A percentile compares a stretch with the other conserved stretches of the same genome.
Conservation (phyloP, 2,797 vertebrate genomes). For the Cyclopterus lumpus region DNA sequence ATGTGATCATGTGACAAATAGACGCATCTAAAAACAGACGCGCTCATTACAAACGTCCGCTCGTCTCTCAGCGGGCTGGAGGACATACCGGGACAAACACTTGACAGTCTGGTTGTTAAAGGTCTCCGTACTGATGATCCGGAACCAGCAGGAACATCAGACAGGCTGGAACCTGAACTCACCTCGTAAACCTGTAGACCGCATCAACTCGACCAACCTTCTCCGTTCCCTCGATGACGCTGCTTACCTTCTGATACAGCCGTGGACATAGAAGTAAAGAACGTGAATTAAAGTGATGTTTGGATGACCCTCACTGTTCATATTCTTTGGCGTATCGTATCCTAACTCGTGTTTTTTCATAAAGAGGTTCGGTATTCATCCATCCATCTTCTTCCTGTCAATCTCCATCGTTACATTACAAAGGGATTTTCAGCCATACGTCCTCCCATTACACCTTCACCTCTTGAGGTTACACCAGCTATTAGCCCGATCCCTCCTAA, state of each 20-base stretch:
- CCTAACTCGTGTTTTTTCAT: background rate
- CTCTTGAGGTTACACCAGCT: conserved; percentile 12
- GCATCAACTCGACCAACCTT: background rate
- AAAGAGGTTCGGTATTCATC: background rate
- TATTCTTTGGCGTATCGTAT: background rate
- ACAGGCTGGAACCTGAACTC: conserved; percentile 23
- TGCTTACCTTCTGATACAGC: background rate
- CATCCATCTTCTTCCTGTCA: background rate
- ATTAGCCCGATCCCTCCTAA: conserved; percentile 39
- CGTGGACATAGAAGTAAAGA: background rate
- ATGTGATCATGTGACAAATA: conserved; percentile 38
- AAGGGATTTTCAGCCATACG: background rate
- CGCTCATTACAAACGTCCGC: conserved; percentile 45
- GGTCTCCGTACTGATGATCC: conserved; percentile 35
- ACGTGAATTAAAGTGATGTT: background rate
- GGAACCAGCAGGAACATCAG: conserved; percentile 13
- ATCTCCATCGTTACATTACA: background rate
- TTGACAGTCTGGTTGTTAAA: conserved; percentile 13
- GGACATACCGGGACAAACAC: conserved; percentile 42
- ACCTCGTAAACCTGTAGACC: background rate
- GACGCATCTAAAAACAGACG: conserved; percentile 67
- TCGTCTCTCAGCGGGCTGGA: conserved; percentile 36
- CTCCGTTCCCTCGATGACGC: background rate
- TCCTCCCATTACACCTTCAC: conserved; percentile 35
- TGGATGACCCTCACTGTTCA: background rate